Evolutionary conservation across 2,113 vertebrate species (phyloP).

Genomic region (Tetrao urogallus): DNA sequence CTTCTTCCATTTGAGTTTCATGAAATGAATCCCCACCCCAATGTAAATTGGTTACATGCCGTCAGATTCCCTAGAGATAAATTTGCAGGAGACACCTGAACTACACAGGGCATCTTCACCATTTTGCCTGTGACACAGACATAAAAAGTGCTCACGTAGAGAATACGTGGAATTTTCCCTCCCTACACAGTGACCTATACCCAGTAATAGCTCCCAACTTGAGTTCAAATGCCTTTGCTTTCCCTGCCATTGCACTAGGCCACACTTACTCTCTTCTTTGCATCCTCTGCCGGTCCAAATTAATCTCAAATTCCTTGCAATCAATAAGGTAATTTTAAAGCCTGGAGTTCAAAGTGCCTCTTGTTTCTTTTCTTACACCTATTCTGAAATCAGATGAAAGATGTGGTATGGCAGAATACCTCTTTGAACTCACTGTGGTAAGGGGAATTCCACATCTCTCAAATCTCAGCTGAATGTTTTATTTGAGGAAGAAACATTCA

Average conservation of each 20-base stretch:
- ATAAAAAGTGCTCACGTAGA: background rate
- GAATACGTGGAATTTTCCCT: background rate
- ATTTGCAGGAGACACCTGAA: background rate
- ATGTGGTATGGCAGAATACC: background rate
- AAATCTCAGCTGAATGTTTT: background rate
- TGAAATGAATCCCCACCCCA: background rate
- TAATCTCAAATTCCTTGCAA: background rate
- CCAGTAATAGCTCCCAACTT: background rate
- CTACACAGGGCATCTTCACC: background rate
- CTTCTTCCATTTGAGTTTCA: background rate
- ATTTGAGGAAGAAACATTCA: background rate
- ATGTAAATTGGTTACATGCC: rapidly evolving
- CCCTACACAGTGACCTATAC: background rate
- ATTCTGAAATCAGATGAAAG: background rate
- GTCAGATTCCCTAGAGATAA: background rate
- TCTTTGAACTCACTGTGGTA: background rate
- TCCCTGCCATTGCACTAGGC: background rate
- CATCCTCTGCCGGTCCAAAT: background rate
- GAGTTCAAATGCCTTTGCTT: background rate
- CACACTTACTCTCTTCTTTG: background rate
- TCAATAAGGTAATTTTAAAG: background rate
- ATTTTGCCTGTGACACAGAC: background rate
- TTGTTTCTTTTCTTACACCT: background rate
- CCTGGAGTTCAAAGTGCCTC: too few relatives aligned
- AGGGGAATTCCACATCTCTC: background rate